These are phyloP conservation scores for Capitella teleta DNA, from an alignment of 1,140 invertebrate genomes.

Conservation along the genomic window DNA sequence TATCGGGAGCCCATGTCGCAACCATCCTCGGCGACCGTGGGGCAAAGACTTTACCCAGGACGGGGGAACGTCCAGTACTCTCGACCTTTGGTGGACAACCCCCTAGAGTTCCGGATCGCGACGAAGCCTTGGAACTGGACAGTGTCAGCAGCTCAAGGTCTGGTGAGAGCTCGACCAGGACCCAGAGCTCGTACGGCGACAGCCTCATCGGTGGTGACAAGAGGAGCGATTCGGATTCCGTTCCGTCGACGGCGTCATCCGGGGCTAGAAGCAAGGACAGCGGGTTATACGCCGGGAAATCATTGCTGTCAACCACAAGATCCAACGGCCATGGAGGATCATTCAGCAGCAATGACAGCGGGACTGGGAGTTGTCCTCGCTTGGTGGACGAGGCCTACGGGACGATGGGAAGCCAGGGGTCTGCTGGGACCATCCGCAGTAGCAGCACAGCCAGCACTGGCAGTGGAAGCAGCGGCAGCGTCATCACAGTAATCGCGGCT, in stretches of 20 bases:
- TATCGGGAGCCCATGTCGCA: conserved; percentile 1
- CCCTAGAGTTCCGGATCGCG: too few species aligned
- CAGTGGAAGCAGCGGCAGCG: conserved; percentile 13
- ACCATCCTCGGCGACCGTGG: neutral
- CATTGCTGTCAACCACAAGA: neutral
- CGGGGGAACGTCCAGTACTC: too few species aligned
- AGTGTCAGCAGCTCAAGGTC: conserved; percentile 5
- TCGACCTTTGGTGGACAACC: too few species aligned
- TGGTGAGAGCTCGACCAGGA: neutral
- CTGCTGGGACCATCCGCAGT: conserved; percentile 1
- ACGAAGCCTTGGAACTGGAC: conserved; percentile 6
- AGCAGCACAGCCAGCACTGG: conserved; percentile 13
- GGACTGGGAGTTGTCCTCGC: conserved; percentile 1
- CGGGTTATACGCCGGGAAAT: neutral
- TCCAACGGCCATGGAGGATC: too few species aligned
- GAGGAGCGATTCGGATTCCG: conserved; percentile 3
- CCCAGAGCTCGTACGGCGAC: conserved; percentile 1
- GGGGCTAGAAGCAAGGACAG: neutral
- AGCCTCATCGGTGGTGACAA: neutral
- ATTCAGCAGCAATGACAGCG: neutral
- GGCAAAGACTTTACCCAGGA: neutral
- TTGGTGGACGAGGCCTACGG: conserved; percentile 13
- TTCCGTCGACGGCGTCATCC: neutral
- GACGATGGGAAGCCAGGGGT: conserved; percentile 9
- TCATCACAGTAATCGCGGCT: conserved; percentile 13